Evolutionary conservation across 2,113 vertebrate genomes (phyloP).

Genomic region (Apaloderma vittatum): DNA sequence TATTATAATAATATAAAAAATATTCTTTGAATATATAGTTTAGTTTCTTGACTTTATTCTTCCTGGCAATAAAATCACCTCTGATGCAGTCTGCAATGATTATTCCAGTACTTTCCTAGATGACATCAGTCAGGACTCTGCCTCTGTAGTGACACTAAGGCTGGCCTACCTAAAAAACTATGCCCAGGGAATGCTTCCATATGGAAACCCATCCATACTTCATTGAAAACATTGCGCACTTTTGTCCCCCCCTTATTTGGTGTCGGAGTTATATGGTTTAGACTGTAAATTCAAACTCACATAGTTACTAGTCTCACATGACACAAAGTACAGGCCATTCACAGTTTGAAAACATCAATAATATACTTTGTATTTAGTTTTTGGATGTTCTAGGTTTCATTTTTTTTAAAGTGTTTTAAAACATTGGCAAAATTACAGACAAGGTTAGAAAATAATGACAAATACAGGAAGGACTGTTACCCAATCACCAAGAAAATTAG

Average conservation of each 20-base stretch:
- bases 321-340: neutral
- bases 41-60: neutral
- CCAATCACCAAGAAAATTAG: neutral
- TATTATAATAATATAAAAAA: neutral
- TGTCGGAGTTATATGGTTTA: constrained; percentile 1
- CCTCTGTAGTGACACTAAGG: neutral
- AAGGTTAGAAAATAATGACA: constrained; percentile 38
- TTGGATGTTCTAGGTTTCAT: neutral
- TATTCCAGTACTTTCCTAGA: neutral
- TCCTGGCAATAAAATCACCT: neutral
- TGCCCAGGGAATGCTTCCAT: neutral
- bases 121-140: neutral
- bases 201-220: neutral
- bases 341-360: neutral
- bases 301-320: neutral
- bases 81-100: neutral
- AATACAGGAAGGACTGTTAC: neutral
- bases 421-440: neutral
- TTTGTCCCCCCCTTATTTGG: neutral
- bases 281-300: neutral
- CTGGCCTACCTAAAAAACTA: neutral
- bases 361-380: neutral
- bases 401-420: constrained; percentile 6
- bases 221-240: neutral
- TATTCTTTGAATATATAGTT: neutral